These are phyloP conservation scores for Burhinus bistriatus DNA, from an alignment of 2,113 vertebrate genomes.

Conservation along the genomic window DNA sequence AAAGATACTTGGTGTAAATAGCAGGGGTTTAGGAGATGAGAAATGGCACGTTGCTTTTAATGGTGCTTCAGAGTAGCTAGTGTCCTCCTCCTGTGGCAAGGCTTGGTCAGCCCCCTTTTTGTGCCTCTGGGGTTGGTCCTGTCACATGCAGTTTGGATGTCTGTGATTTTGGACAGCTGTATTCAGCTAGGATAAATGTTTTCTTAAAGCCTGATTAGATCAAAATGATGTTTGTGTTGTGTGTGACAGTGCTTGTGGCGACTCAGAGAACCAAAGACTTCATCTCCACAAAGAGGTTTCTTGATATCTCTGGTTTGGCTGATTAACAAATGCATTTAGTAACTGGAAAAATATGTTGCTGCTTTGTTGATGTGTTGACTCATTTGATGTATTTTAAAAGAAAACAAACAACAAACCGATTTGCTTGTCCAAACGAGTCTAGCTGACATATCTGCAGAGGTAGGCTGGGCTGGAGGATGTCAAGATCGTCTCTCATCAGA, in stretches of 20 bases:
- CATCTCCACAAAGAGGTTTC: neutral
- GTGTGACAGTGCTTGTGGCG: neutral
- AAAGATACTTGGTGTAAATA: neutral
- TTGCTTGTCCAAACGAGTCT: constrained; percentile 47
- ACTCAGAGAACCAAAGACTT: constrained; percentile 2
- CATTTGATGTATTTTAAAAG: constrained; percentile 57
- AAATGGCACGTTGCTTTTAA: neutral
- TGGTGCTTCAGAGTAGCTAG: neutral
- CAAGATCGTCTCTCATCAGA: neutral
- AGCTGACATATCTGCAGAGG: constrained; percentile 2
- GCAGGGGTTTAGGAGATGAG: neutral
- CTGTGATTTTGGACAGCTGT: neutral
- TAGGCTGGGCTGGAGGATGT: constrained; percentile 30
- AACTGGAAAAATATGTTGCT: constrained; percentile 46
- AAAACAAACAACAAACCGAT: constrained; percentile 46
- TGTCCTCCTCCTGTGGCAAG: neutral
- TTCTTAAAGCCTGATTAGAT: constrained; percentile 19
- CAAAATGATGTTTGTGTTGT: constrained; percentile 23
- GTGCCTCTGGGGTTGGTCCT: neutral
- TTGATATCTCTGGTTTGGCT: constrained; percentile 18
- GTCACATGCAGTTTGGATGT: neutral
- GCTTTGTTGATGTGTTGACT: constrained; percentile 40
- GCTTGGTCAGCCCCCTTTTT: neutral
- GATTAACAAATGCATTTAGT: constrained; percentile 12
- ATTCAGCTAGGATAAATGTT: constrained; percentile 1